Percentiles rank a stretch among this genome's conserved stretches.
These are phyloP conservation scores for Microcebus jonahi DNA, from an alignment of 2,113 vertebrate genomes.

Conservation along the genomic window DNA sequence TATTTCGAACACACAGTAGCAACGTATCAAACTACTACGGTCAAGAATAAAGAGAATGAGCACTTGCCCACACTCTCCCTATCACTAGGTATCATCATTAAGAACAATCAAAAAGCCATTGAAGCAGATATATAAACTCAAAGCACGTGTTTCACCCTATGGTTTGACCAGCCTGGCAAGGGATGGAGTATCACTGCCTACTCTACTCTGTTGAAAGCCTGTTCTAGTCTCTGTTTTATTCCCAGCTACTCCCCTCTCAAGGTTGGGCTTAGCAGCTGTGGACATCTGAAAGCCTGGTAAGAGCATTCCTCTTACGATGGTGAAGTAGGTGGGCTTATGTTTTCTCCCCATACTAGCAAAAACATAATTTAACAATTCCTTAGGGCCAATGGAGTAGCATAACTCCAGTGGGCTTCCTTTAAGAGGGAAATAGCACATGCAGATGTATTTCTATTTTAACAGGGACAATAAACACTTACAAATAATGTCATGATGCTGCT, in stretches of 20 bases:
- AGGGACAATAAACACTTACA: slow-evolving; percentile 36
- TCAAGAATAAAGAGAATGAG: neutral
- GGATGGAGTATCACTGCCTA: too few species aligned
- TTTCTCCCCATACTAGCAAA: neutral
- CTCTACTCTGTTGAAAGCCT: neutral
- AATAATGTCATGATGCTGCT: neutral
- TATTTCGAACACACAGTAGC: neutral
- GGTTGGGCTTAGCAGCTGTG: neutral
- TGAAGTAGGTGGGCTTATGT: neutral
- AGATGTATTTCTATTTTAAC: slow-evolving; percentile 59
- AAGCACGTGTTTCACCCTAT: neutral
- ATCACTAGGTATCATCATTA: neutral
- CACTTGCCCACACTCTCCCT: neutral
- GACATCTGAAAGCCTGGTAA: neutral
- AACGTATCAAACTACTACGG: neutral
- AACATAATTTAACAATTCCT: neutral
- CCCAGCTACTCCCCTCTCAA: neutral
- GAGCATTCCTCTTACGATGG: neutral
- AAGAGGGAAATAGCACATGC: neutral
- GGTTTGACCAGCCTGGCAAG: fast-evolving
- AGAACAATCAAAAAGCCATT: neutral
- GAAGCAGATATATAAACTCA: neutral
- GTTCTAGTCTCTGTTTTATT: neutral
- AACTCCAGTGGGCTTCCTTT: neutral
- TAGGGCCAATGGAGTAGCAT: neutral